Base-by-base conservation (phyloP, 2,113 vertebrate genomes). In the Trematomus loennbergii region DNA sequence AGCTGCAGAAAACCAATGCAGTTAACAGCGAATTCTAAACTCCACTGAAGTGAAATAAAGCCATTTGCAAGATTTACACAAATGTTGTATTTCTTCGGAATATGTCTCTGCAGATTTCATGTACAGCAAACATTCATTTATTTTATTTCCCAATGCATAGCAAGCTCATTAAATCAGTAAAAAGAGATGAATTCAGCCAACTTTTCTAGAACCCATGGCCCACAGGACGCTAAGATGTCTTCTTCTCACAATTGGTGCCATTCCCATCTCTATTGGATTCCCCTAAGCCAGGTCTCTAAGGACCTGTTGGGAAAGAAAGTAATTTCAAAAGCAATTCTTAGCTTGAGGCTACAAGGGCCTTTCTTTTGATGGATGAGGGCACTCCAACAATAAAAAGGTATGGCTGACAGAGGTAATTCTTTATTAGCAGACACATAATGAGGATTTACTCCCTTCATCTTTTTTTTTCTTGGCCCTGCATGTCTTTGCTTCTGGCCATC, bases 251-350 rank as follows among this genome's bases (percentile, higher is more conserved):
- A 84, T 78, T 65, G 50, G 46, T 71, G 63, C 68, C 54, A 71
- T 82, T 83, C 79, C 62, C 73, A 79, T 79, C 78, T 81, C 63
- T 43, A 67, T 62, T 74, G 13, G 59, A 83, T 83, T 87, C 79
- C 67, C 68, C 60, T 75, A 61, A 71, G 68, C 54, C 60, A 64
- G 45, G 63, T 90, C 92, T 90, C 91, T 46, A 58, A 87, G 86
- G 89, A 90, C 82, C 83, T 57, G 82, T 84, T 83, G 58, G 63
- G 82, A 83, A 78, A 79, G 85, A 92, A 93, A 85, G 89, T 92
- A 29, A 94, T 94, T 95, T 93, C 84, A 90, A 90, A 92, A 92
- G 89, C 89, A 94, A 93, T 94, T 92, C 85, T 91, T 89, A 86
- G 81, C 90, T 89, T 63, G 80, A 79, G 90, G 85, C 86, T 88